Percentiles rank a stretch among this genome's conserved stretches.
Conservation (phyloP, 2,797 vertebrate genomes). For the Crocidura indochinensis region DNA sequence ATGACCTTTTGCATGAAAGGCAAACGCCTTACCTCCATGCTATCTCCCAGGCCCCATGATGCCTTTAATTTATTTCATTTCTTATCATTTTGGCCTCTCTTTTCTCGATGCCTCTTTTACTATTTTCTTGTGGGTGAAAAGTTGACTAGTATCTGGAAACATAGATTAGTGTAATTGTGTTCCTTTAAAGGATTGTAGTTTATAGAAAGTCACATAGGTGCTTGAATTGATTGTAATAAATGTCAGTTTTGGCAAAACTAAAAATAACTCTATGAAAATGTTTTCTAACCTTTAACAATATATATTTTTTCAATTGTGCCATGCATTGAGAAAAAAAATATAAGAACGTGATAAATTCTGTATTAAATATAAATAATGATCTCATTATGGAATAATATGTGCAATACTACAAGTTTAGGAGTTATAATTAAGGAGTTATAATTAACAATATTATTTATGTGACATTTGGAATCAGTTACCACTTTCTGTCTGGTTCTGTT, state of each 20-base stretch:
- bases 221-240: background rate
- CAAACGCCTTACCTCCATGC: too few relatives aligned
- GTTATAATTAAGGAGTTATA: slow-evolving; percentile 75
- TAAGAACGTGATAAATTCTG: slow-evolving; percentile 27
- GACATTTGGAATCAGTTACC: slow-evolving; percentile 84
- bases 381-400: slow-evolving; percentile 69
- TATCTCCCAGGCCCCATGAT: too few relatives aligned
- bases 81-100: background rate
- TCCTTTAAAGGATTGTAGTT: background rate
- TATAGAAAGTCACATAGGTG: background rate
- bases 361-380: slow-evolving; percentile 47
- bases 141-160: background rate
- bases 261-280: background rate
- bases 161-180: background rate
- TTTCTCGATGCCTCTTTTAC: background rate
- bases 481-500: slow-evolving; percentile 83
- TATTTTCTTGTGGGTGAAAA: background rate
- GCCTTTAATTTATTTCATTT: too few relatives aligned
- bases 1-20: too few relatives aligned
- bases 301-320: background rate
- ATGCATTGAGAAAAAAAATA: slow-evolving; percentile 28
- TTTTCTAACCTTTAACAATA: background rate
- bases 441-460: slow-evolving; percentile 81
- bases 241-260: background rate
- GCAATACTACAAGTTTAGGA: slow-evolving; percentile 62